These are phyloP conservation scores for Cynaeus angustus DNA, from an alignment of 2,888 invertebrate genomes.

Conservation along the genomic window DNA sequence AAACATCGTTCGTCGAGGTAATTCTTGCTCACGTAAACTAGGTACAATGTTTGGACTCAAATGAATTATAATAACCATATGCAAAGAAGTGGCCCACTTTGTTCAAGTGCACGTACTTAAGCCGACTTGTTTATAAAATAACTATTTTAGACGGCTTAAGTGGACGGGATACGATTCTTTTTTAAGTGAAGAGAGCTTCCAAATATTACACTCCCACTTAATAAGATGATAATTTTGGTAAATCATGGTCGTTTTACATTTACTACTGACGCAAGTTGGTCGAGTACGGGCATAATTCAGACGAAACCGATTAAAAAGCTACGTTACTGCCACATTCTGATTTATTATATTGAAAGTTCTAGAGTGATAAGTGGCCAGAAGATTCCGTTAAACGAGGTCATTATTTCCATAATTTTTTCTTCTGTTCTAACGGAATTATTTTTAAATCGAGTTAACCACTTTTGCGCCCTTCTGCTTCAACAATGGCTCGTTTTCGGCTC, in stretches of 20 bases:
- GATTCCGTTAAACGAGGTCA: conserved; percentile 3
- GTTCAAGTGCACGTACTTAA: conserved; percentile 66
- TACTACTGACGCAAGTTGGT: conserved; percentile 35
- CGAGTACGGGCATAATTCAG: conserved; percentile 13
- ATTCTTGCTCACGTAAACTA: conserved; percentile 61
- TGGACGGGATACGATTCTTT: conserved; percentile 60
- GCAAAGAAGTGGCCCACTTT: conserved; percentile 66
- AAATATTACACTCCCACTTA: conserved; percentile 54
- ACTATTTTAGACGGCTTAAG: conserved; percentile 66
- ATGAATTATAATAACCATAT: conserved; percentile 67
- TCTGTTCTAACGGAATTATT: background rate
- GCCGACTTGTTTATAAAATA: conserved; percentile 66
- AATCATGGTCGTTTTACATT: conserved; percentile 51
- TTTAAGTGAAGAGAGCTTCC: conserved; percentile 55
- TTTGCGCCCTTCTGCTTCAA: background rate
- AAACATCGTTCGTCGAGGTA: conserved; percentile 60
- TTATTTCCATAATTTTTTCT: background rate
- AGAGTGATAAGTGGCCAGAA: conserved; percentile 7
- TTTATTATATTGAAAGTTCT: conserved; percentile 12
- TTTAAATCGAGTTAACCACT: background rate
- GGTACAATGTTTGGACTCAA: conserved; percentile 56
- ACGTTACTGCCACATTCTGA: conserved; percentile 13
- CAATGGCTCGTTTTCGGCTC: conserved; percentile 10
- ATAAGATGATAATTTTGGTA: conserved; percentile 54
- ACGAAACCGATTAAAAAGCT: conserved; percentile 4